Percentiles rank a stretch among this genome's conserved stretches.
phyloP scores from a whole-genome alignment of 2,888 invertebrate genomes.

The Linyphia triangularis region DNA sequence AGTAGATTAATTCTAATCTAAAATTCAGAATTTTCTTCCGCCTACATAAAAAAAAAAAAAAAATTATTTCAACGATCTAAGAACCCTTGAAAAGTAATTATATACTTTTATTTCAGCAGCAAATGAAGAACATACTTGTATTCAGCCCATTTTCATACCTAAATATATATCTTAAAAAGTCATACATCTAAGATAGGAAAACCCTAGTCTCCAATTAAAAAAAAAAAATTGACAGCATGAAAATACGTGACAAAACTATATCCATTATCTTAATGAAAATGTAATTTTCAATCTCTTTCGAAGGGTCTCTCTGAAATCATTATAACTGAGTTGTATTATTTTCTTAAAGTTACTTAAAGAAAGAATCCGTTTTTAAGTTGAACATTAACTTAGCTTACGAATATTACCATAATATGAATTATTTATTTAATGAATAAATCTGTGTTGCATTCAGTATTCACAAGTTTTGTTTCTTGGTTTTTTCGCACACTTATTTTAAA shows the following conservation, averaged over 20 bases:
- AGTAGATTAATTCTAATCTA: too few relatives aligned
- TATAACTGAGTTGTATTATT: not conserved
- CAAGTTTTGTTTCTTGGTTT: too few relatives aligned
- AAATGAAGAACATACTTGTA: not conserved
- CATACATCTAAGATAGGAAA: not conserved
- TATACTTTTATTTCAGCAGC: not conserved
- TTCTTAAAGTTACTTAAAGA: not conserved
- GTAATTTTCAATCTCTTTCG: conserved; percentile 6
- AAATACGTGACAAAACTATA: conserved; percentile 27
- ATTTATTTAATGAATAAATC: conserved; percentile 13
- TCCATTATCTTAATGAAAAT: conserved; percentile 39
- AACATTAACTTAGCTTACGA: not conserved
- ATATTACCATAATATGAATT: conserved; percentile 12
- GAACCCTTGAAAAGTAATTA: not conserved
- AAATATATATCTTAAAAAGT: conserved; percentile 5
- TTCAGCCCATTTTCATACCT: not conserved
- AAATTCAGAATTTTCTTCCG: too few relatives aligned
- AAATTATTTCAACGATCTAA: too few relatives aligned
- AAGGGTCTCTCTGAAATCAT: conserved; percentile 23
- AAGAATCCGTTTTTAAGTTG: not conserved
- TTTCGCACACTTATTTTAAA: too few relatives aligned
- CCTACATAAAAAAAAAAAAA: too few relatives aligned
- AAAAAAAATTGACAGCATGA: not conserved
- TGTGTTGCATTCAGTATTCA: not conserved
- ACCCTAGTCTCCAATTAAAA: not conserved